A percentile compares a stretch with the other conserved stretches of the same genome.
Conservation (phyloP, 2,797 vertebrate genomes). For the Emydoidea blandingii region DNA sequence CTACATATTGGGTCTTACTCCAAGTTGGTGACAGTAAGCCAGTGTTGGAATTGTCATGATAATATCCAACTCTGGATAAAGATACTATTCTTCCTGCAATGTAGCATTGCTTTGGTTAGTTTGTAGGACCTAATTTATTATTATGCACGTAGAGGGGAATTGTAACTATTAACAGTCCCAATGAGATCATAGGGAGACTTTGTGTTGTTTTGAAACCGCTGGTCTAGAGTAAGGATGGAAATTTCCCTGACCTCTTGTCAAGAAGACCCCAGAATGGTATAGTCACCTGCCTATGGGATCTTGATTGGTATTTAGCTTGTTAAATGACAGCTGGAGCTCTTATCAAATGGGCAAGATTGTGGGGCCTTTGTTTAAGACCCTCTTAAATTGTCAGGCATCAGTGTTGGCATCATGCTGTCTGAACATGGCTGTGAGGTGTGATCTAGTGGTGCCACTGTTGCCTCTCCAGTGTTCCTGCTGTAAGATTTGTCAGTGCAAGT, state of each 20-base stretch:
- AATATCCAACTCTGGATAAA: neutral
- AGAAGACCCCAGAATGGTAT: neutral
- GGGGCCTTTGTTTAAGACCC: neutral
- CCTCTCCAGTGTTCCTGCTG: neutral
- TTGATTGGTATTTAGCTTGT: neutral
- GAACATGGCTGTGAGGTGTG: neutral
- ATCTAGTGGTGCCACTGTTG: neutral
- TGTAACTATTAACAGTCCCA: neutral
- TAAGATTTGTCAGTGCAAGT: neutral
- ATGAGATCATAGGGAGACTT: neutral
- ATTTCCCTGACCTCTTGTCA: neutral
- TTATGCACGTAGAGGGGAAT: neutral
- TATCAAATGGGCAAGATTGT: accelerated
- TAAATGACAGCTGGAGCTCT: neutral
- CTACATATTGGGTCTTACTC: neutral
- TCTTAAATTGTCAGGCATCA: accelerated
- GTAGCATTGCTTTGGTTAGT: neutral
- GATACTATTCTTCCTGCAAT: neutral
- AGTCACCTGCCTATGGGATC: neutral
- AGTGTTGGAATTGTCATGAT: neutral
- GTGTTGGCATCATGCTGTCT: neutral
- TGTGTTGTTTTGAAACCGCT: neutral
- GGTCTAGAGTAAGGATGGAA: neutral
- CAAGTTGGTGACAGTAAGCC: neutral
- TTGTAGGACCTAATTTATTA: neutral